Evolutionary conservation across 2,113 vertebrate genomes (phyloP).

Genomic region (Turnix velox): DNA sequence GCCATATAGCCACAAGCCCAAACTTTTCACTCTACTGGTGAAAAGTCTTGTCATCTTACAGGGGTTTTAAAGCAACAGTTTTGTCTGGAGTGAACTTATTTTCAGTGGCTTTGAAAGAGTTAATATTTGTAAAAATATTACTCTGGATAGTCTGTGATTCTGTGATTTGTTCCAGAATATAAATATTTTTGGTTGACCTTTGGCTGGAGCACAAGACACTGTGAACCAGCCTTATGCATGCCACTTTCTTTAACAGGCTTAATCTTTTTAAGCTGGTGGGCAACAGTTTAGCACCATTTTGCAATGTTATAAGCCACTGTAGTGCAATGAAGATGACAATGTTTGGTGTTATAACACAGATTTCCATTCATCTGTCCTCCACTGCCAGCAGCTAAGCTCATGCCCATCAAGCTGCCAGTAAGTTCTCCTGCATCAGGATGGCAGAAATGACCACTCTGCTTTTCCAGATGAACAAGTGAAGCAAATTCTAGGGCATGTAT

Average conservation of each 20-base stretch:
- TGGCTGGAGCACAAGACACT: neutral
- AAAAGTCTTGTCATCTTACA: neutral
- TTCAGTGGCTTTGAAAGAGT: neutral
- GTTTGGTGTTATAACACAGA: neutral
- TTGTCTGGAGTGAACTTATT: neutral
- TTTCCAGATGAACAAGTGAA: neutral
- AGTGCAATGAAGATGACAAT: neutral
- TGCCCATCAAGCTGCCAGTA: neutral
- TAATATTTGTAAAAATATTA: neutral
- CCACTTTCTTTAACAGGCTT: neutral
- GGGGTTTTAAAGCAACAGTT: neutral
- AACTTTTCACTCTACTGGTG: neutral
- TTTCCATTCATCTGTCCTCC: neutral
- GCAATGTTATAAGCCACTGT: neutral
- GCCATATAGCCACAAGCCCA: slow-evolving; percentile 2
- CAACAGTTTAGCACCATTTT: neutral
- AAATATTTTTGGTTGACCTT: neutral
- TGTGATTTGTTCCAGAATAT: neutral
- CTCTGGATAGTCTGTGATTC: neutral
- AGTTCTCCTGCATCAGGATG: neutral
- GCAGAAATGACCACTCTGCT: neutral
- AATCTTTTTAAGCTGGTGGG: neutral
- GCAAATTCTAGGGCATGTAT: neutral
- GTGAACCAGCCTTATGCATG: neutral
- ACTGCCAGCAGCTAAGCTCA: neutral